A percentile compares a stretch with the other conserved stretches of the same genome.
Conservation (phyloP, 2,113 vertebrate species). For the Tangachromis dhanisi region DNA sequence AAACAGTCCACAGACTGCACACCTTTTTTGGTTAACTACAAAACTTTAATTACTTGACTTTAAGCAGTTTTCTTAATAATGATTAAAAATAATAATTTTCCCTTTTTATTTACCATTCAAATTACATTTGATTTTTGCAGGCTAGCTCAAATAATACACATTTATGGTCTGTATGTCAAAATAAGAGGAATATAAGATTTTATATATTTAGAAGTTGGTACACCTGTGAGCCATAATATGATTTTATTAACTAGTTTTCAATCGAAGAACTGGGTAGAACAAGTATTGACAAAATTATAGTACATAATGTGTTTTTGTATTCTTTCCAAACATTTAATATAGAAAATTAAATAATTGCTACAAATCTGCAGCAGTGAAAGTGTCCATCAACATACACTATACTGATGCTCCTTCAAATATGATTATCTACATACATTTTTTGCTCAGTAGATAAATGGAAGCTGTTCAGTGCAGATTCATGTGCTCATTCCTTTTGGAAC, state of each 20-base stretch:
- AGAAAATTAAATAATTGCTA: neutral
- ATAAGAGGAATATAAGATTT: neutral
- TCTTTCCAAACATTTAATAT: neutral
- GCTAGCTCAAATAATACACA: neutral
- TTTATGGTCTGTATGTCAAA: neutral
- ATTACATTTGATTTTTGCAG: neutral
- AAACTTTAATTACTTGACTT: neutral
- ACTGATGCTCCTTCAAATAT: neutral
- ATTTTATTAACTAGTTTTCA: neutral
- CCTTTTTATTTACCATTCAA: neutral
- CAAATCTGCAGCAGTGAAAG: fast-evolving
- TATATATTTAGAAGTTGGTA: neutral
- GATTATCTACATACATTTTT: neutral
- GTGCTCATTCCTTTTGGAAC: neutral
- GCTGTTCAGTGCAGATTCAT: neutral
- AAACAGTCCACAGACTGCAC: neutral
- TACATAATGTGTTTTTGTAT: neutral
- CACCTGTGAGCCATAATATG: neutral
- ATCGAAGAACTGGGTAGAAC: neutral
- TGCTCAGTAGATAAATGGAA: neutral
- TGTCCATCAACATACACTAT: neutral
- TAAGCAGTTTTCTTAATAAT: neutral
- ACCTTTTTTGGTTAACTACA: neutral
- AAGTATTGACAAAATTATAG: neutral
- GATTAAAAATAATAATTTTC: fast-evolving